Evolutionary conservation across 37 sponge, comb jelly and placozoan species (phyloP), one percentile per base, ranked within the genome.

Genomic region (Geodia barretti): DNA sequence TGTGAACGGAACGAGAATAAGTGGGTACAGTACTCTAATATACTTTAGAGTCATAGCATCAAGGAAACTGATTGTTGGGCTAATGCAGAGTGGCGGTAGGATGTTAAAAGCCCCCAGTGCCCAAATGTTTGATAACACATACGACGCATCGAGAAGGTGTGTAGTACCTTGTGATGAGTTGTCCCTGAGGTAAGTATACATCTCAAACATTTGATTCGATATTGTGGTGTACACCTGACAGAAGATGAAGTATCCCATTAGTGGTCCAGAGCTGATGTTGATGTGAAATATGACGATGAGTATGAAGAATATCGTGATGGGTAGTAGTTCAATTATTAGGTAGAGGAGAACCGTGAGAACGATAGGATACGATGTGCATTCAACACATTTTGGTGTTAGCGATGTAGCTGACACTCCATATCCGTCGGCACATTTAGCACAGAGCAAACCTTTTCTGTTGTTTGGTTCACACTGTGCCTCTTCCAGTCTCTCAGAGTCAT

Each of bases 21-120:
- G 26, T 3, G 78, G 78, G 31, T 20, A 59, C 30, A 75, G 31
- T 7, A 42, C 76, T 26, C 60, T 26, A 29, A 75, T 47, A 31
- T 75, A 75, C 28, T 75, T 39, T 29, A 75, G 28, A 20, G 60
- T 31, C 47, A 75, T 29, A 24, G 41, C 60, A 75, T 75, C 60
- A 19, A 58, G 20, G 28, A 59, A 23, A 25, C 24, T 54, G 32
- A 47, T 31, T 4, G 21, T 26, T 75, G 30, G 60, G 32, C 54
- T 47, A 24, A 75, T 23, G 31, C 76, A 75, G 11, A 59, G 7
- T 47, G 54, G 54, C 54, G 54, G 54, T 14, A 47, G 14, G 14
- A 47, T 47, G 54, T 47, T 47, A 47, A 47, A 47, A 47, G 54
- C 7, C 7, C 54, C 7, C 54, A 47, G 54, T 47, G 54, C 54